phyloP scores from a whole-genome alignment of 1,140 invertebrate genomes.

The Heliconius eleuchia region DNA sequence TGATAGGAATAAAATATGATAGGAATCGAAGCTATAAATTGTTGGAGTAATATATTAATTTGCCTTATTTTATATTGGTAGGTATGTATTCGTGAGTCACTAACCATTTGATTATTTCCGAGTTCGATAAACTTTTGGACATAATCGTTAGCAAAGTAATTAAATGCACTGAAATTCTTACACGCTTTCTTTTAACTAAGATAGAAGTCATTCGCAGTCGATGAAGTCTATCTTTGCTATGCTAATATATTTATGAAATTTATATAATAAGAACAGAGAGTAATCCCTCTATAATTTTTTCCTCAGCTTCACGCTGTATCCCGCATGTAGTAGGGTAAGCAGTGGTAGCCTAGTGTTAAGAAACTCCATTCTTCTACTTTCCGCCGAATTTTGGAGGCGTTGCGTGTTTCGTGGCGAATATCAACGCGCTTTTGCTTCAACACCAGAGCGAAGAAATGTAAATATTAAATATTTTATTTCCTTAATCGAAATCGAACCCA shows the following conservation, averaged over 20 bases:
- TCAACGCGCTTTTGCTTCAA: too few species aligned
- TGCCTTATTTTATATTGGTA: background rate
- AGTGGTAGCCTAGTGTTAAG: too few species aligned
- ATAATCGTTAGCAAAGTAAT: slow-evolving; percentile 1
- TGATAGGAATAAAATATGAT: too few species aligned
- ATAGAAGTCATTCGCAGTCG: background rate
- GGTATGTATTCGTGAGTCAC: background rate
- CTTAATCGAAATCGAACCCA: too few species aligned
- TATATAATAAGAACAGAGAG: background rate
- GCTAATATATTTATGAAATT: background rate
- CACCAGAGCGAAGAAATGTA: too few species aligned
- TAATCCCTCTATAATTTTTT: too few species aligned
- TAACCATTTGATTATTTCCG: background rate
- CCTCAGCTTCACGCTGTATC: too few species aligned
- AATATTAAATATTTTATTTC: too few species aligned
- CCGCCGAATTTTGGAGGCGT: too few species aligned
- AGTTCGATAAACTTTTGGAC: slow-evolving; percentile 5
- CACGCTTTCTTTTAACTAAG: slow-evolving; percentile 14
- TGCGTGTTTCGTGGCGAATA: too few species aligned
- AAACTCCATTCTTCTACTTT: too few species aligned
- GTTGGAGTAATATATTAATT: background rate
- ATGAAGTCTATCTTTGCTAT: background rate
- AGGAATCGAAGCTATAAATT: background rate
- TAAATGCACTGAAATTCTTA: slow-evolving; percentile 11
- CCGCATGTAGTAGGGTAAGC: too few species aligned